phyloP scores from a whole-genome alignment of 1,140 invertebrate genomes.

The Drosophila sturtevanti region DNA sequence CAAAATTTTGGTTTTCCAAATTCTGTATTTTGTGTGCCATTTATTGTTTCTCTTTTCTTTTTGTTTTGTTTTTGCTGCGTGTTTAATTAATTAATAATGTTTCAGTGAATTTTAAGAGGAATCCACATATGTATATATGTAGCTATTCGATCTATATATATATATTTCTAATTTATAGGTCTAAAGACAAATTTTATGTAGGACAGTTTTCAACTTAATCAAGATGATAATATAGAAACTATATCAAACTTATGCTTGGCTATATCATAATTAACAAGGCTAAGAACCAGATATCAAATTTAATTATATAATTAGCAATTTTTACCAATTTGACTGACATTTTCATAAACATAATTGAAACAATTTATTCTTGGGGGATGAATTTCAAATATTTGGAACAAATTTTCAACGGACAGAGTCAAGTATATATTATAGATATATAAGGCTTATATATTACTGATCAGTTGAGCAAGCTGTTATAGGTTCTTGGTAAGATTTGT shows the following conservation, averaged over 20 bases:
- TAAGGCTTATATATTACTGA: no score
- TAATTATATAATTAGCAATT: background rate
- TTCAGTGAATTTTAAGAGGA: slow-evolving; percentile 34
- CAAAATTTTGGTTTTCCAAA: slow-evolving; percentile 6
- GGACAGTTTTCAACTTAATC: slow-evolving; percentile 66
- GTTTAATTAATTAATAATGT: slow-evolving; percentile 45
- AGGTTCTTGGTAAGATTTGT: no score
- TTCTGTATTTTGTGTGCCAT: slow-evolving; percentile 56
- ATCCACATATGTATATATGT: slow-evolving; percentile 46
- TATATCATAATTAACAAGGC: slow-evolving; percentile 31
- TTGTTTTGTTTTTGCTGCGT: slow-evolving; percentile 46
- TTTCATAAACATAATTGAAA: no score
- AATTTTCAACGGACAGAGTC: background rate
- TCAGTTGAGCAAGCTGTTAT: no score
- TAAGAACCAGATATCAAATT: background rate
- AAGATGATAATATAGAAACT: slow-evolving; percentile 35
- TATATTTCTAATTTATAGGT: slow-evolving; percentile 44
- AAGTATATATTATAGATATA: background rate
- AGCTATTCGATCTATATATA: slow-evolving; percentile 55
- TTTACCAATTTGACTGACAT: slow-evolving; percentile 3
- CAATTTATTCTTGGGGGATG: no score
- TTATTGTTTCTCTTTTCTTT: slow-evolving; percentile 57
- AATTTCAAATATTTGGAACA: no score
- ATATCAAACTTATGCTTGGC: slow-evolving; percentile 48
- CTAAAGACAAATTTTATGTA: slow-evolving; percentile 49